Evolutionary conservation across 1,140 invertebrate species (phyloP).

Genomic region (Bombus waltoni): DNA sequence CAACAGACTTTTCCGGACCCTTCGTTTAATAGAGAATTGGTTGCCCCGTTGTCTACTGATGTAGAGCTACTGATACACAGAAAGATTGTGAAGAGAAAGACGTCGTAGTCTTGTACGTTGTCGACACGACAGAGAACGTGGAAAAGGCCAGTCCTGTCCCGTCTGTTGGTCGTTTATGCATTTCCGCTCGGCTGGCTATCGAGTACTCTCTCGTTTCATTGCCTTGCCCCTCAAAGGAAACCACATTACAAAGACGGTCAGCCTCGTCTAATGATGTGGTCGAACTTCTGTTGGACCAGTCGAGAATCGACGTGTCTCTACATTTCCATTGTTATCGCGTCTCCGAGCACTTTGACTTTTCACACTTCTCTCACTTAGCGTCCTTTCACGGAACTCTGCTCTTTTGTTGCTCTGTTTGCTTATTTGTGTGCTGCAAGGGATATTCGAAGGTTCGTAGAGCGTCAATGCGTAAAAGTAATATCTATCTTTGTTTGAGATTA

Average conservation of each 20-base stretch:
- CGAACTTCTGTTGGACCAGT: conserved; percentile 55
- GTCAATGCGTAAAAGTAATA: too few species aligned
- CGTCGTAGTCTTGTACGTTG: conserved; percentile 17
- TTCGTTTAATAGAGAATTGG: conserved; percentile 50
- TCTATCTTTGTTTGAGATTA: too few species aligned
- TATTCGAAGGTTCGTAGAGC: too few species aligned
- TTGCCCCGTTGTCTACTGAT: conserved; percentile 3
- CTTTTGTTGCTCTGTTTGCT: background rate
- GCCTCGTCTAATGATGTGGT: conserved; percentile 80
- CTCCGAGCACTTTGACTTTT: conserved; percentile 9
- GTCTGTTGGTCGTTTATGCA: conserved; percentile 74
- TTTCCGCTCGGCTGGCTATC: conserved; percentile 78
- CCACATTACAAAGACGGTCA: conserved; percentile 75
- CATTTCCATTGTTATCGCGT: conserved; percentile 34
- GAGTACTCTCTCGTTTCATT: conserved; percentile 64
- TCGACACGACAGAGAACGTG: conserved; percentile 16
- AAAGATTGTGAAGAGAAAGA: background rate
- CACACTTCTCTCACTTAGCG: background rate
- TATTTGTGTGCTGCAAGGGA: background rate
- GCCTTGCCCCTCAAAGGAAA: conserved; percentile 78
- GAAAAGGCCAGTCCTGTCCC: conserved; percentile 50
- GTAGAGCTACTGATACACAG: conserved; percentile 14
- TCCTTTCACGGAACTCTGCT: background rate
- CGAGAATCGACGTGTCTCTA: conserved; percentile 51
- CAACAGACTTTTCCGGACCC: conserved; percentile 13